phyloP scores from a whole-genome alignment of 2,113 vertebrate genomes.

The Catharus bicknelli region DNA sequence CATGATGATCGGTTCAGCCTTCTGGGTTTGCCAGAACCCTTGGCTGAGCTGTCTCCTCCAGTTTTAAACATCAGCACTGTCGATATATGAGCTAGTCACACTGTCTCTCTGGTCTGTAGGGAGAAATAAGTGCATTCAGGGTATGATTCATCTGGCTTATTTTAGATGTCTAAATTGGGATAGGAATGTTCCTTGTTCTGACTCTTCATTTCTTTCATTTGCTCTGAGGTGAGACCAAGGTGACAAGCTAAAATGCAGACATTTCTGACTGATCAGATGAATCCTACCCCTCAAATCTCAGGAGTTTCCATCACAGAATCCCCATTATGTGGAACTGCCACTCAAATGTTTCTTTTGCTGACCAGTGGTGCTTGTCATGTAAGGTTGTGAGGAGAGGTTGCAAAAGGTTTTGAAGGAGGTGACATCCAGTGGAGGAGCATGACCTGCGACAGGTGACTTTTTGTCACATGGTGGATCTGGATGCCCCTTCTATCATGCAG shows the following conservation, averaged over 20 bases:
- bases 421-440: background rate
- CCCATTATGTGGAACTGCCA: background rate
- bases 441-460: background rate
- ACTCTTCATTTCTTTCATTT: conserved; percentile 8
- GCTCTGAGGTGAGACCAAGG: background rate
- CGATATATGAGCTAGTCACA: background rate
- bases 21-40: background rate
- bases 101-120: background rate
- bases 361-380: background rate
- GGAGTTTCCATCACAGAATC: background rate
- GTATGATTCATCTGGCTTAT: conserved; percentile 50
- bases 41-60: background rate
- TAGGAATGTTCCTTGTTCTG: conserved; percentile 19
- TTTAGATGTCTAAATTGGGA: conserved; percentile 47
- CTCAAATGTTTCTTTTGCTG: background rate
- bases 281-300: background rate
- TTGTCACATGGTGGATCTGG: background rate
- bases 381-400: background rate
- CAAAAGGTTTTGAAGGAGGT: background rate
- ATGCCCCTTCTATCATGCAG: background rate
- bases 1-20: background rate
- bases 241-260: conserved; percentile 2
- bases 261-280: background rate
- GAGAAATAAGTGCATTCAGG: conserved; percentile 27
- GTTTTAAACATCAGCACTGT: background rate